phyloP scores from a whole-genome alignment of 2,797 vertebrate species.

The Gymnothorax javanicus region DNA sequence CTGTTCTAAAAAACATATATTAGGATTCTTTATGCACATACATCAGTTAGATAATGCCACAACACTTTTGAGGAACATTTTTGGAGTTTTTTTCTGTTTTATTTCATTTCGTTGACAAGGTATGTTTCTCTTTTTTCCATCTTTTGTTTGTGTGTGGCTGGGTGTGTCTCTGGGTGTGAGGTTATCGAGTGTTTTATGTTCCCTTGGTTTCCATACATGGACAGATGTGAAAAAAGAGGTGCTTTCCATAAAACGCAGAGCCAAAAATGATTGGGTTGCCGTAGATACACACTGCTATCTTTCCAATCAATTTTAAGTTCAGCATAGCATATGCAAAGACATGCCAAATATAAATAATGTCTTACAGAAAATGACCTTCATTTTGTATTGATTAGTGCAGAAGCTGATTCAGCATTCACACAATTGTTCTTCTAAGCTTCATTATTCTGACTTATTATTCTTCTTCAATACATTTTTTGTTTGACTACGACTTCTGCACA shows the following conservation, averaged over 20 bases:
- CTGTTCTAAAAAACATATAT: slow-evolving; percentile 43
- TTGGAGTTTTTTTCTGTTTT: slow-evolving; percentile 14
- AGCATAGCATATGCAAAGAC: neutral
- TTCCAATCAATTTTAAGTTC: neutral
- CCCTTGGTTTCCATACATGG: neutral
- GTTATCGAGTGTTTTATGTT: neutral
- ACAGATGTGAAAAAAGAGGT: slow-evolving; percentile 6
- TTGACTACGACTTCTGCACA: no score
- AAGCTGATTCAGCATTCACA: no score
- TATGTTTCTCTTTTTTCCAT: neutral
- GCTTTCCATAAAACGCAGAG: slow-evolving; percentile 5
- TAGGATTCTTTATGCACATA: slow-evolving; percentile 43
- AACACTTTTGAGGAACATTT: slow-evolving; percentile 31
- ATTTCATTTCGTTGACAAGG: slow-evolving; percentile 17
- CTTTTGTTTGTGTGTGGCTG: neutral
- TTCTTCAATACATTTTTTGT: no score
- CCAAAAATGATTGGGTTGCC: neutral
- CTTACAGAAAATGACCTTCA: neutral
- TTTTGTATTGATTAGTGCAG: neutral
- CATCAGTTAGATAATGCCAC: slow-evolving; percentile 39
- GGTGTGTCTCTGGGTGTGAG: neutral
- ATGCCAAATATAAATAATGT: slow-evolving; percentile 12
- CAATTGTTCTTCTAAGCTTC: no score
- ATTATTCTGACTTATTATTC: no score
- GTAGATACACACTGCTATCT: neutral